Evolutionary conservation across 2,113 vertebrate species (phyloP).

Genomic region (Xiphophorus couchianus): DNA sequence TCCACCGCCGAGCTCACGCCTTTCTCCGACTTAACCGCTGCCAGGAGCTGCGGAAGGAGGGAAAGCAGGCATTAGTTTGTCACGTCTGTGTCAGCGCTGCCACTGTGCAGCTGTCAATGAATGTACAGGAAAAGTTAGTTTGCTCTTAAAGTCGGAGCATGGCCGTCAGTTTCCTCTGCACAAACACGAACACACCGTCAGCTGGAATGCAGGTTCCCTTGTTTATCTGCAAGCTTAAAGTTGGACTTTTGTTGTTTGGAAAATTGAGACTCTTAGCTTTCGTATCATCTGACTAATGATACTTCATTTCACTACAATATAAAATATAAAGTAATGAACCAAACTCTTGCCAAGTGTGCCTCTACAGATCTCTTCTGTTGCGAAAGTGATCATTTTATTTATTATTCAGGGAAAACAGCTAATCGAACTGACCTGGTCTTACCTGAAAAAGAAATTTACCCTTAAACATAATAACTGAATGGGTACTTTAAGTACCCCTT

Average conservation of each 20-base stretch:
- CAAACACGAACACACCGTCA: background rate
- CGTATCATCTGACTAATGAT: background rate
- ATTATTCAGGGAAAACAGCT: background rate
- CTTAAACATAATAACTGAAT: too few species aligned
- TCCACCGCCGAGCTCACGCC: conserved; percentile 94
- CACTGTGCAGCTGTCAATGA: conserved; percentile 35
- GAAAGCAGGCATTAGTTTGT: conserved; percentile 63
- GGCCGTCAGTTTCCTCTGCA: background rate
- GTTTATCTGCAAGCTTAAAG: conserved; percentile 14
- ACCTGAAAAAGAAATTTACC: too few species aligned
- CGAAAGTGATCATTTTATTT: background rate
- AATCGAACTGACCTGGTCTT: too few species aligned
- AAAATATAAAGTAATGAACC: background rate
- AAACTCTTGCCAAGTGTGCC: background rate
- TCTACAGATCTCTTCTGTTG: background rate
- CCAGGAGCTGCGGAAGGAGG: conserved; percentile 86
- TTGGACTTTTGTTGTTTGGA: too few species aligned
- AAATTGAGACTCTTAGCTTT: background rate
- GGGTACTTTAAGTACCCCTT: too few species aligned
- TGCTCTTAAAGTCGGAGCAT: background rate
- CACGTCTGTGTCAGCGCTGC: conserved; percentile 39
- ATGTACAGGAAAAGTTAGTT: background rate
- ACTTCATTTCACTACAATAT: background rate
- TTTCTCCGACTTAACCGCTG: conserved; percentile 89
- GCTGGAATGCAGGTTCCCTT: conserved; percentile 30